Base-by-base conservation (phyloP, 2,113 vertebrate genomes). In the Eleginops maclovinus region DNA sequence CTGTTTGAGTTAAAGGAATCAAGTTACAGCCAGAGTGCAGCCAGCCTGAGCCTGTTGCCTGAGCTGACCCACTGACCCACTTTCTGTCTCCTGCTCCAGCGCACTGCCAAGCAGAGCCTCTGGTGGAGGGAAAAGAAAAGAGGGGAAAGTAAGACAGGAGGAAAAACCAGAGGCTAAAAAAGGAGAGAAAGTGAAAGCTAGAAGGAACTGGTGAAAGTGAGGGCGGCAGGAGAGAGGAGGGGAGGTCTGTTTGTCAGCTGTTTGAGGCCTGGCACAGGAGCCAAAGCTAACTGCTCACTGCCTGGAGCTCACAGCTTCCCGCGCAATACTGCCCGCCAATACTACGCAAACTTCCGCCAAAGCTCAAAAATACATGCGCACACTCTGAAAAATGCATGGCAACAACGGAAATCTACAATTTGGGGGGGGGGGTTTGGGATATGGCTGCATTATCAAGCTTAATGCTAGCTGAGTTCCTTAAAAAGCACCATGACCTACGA, bases 11-110 rank as follows among this genome's bases (percentile, higher is more conserved):
- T 83, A 89, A 14, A 36, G 72, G 65, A 46, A 81, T 91, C 88
- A 65, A 66, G 77, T 91, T 92, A 83, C 90, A 82, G 47, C 62
- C 47, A 69, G 68, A 79, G 83, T 21, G 51, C 72, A 79, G 85
- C 75, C 86, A 82, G 86, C 72, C 81, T 70, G 79, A 90, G 90
- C 75, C 79, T 49, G 83, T 76, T 85, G 79, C 84, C 87, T 82
- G 68, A 77, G 82, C 78, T 92, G 92, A 94, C 93, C 92, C 93
- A 94, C 90, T 93, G 92, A 92, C 93, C 92, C 91, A 94, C 93
- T 94, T 93, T 92, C 87, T 24, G 46, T 83, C 75, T 88, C 75
- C 73, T 55, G 63, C 76, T 83, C 51, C 69, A 79, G 64, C n/a
- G 3, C 75, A 77, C 4, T 82, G 78, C 86, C 85, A 87, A 80